phyloP scores from a whole-genome alignment of 2,113 vertebrate genomes.

The Siniperca knerii region DNA sequence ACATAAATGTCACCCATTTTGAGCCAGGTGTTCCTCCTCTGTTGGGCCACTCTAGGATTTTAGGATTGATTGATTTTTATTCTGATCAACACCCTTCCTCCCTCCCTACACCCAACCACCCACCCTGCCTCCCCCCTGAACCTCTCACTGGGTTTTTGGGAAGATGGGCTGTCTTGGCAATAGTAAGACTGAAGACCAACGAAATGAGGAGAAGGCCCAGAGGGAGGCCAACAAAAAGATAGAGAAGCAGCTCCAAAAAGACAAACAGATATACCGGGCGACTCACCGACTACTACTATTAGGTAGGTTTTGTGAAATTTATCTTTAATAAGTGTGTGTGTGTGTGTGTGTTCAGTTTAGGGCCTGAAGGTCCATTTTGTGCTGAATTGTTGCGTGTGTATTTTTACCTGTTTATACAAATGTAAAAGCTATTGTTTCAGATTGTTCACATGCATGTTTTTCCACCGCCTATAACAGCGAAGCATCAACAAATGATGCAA shows the following conservation, averaged over 20 bases:
- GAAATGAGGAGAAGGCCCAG: constrained; percentile 94
- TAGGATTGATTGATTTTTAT: constrained; percentile 71
- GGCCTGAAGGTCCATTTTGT: constrained; percentile 8
- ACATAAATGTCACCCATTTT: constrained; percentile 81
- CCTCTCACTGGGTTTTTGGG: constrained; percentile 76
- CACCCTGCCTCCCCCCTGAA: constrained; percentile 69
- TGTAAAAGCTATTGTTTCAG: not conserved
- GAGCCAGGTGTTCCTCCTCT: constrained; percentile 78
- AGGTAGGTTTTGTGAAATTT: constrained; percentile 84
- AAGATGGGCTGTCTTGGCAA: constrained; percentile 95
- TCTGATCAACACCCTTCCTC: constrained; percentile 51
- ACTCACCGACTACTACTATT: constrained; percentile 94
- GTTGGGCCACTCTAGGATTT: constrained; percentile 77
- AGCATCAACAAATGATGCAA: constrained; percentile 40
- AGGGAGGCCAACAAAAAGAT: constrained; percentile 96
- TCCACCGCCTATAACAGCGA: not conserved
- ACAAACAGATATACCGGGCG: constrained; percentile 95
- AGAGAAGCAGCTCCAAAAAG: constrained; percentile 96
- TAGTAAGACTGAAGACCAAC: constrained; percentile 96
- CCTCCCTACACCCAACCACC: constrained; percentile 9
- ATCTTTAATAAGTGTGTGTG: not conserved
- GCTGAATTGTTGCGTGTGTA: not conserved
- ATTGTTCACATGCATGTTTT: not conserved
- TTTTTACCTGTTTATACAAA: not conserved
- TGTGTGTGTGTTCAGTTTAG: constrained; percentile 17